Evolutionary conservation across 2,113 vertebrate genomes (phyloP).

Genomic region (human): DNA sequence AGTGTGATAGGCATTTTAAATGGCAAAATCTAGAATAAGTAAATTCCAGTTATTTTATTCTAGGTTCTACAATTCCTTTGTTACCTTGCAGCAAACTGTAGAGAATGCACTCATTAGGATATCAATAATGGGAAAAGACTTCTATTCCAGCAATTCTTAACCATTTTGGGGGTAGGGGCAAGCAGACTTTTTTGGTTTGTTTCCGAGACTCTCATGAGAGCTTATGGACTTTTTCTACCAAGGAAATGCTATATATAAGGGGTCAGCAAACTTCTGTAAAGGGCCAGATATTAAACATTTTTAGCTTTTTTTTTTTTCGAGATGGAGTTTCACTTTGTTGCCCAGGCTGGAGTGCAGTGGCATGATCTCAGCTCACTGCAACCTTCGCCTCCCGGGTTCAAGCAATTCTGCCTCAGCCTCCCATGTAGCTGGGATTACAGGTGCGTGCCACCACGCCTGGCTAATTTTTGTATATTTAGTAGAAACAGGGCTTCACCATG

Average conservation of each 20-base stretch:
- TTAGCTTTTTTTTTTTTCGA: neutral
- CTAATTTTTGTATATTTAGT: too few species aligned
- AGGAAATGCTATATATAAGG: neutral
- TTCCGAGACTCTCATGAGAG: neutral
- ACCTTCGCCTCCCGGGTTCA: too few species aligned
- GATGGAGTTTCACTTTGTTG: too few species aligned
- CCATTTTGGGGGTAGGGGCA: neutral
- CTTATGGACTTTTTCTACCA: neutral
- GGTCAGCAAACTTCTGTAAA: neutral
- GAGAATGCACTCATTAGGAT: neutral
- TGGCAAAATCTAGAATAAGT: neutral
- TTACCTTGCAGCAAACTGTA: slow-evolving; percentile 2
- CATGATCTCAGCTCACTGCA: too few species aligned
- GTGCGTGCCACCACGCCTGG: too few species aligned
- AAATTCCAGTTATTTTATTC: slow-evolving; percentile 42
- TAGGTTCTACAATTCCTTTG: neutral
- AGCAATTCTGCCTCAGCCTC: too few species aligned
- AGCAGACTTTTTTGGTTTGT: neutral
- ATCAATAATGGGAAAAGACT: neutral
- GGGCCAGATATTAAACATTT: neutral
- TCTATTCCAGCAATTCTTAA: neutral
- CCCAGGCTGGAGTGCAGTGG: too few species aligned
- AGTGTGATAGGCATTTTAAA: slow-evolving; percentile 41
- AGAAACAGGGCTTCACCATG: too few species aligned
- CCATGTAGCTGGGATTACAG: too few species aligned